Conservation (phyloP, 2,113 vertebrate genomes). For the Gobius niger region DNA sequence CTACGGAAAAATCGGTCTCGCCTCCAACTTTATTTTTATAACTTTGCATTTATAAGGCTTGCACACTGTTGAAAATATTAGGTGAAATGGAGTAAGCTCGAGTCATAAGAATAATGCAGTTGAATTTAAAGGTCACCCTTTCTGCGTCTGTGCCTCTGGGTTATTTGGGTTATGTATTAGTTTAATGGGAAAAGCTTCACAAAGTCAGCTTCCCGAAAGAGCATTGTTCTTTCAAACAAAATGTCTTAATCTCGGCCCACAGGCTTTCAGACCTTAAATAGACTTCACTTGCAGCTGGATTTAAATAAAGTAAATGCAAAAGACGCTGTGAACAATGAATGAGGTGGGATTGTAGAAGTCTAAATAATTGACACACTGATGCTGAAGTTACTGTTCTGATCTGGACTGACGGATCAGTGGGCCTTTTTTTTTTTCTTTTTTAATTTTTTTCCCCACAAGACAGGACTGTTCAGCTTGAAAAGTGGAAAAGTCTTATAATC, state of each 20-base stretch:
- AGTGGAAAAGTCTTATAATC: too few species aligned
- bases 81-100: background rate
- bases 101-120: background rate
- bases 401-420: too few species aligned
- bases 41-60: background rate
- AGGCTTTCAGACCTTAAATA: too few species aligned
- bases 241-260: background rate
- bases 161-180: constrained; percentile 5
- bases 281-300: too few species aligned
- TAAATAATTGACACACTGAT: too few species aligned
- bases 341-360: too few species aligned
- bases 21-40: background rate
- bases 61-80: background rate
- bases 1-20: background rate
- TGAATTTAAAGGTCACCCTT: constrained; percentile 2
- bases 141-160: constrained; percentile 3
- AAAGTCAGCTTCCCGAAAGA: background rate
- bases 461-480: too few species aligned
- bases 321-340: too few species aligned
- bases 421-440: too few species aligned
- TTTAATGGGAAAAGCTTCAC: background rate
- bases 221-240: background rate
- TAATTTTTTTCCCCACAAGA: too few species aligned
- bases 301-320: too few species aligned
- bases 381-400: too few species aligned